Evolutionary conservation across 2,888 invertebrate genomes (phyloP).

Genomic region (Emesis furor): DNA sequence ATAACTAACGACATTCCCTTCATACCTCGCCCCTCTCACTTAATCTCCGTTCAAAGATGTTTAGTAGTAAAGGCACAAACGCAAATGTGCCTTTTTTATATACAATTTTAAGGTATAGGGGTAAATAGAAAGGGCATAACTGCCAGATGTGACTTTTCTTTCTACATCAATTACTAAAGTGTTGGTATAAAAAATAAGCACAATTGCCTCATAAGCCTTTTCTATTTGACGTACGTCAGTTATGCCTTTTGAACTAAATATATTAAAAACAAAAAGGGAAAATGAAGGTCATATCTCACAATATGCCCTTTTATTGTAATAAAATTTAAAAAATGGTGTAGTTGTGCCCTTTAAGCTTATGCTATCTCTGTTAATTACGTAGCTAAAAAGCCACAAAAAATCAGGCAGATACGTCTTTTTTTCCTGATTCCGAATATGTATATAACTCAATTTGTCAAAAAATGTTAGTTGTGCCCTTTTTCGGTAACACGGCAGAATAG

Average conservation of each 20-base stretch:
- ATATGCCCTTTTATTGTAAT: constrained; percentile 10
- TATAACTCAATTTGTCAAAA: neutral
- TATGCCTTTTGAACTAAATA: neutral
- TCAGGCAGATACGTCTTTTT: constrained; percentile 28
- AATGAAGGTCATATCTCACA: constrained; percentile 26
- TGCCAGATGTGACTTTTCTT: constrained; percentile 35
- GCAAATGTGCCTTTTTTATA: neutral
- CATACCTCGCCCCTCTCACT: too few species aligned
- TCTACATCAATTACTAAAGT: constrained; percentile 31
- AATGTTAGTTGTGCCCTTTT: too few species aligned
- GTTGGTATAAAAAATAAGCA: constrained; percentile 27
- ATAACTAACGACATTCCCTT: too few species aligned
- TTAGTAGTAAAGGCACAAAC: constrained; percentile 14
- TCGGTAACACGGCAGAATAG: too few species aligned
- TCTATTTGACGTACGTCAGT: constrained; percentile 4
- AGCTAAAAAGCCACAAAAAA: constrained; percentile 29
- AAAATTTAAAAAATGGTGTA: constrained; percentile 28
- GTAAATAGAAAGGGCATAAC: constrained; percentile 33
- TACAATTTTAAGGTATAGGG: constrained; percentile 10
- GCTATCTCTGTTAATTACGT: constrained; percentile 32
- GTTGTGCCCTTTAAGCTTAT: constrained; percentile 34
- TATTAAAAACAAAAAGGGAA: constrained; percentile 1
- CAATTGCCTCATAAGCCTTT: constrained; percentile 32
- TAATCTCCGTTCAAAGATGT: neutral
- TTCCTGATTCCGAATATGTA: constrained; percentile 11